phyloP scores from a whole-genome alignment of 2,797 vertebrate genomes.

The Phrynocephalus guinanensis region DNA sequence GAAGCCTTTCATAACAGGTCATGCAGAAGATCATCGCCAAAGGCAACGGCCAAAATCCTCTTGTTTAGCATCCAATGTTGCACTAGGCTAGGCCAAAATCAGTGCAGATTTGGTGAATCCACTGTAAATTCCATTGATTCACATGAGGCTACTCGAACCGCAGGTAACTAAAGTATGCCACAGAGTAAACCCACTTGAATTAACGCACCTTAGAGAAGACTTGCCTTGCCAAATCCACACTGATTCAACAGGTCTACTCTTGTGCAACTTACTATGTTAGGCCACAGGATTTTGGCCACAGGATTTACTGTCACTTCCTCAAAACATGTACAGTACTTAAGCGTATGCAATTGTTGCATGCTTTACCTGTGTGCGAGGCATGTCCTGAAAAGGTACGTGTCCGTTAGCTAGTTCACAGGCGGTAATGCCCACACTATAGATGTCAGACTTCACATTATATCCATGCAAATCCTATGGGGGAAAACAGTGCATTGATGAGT shows the following conservation, averaged over 20 bases:
- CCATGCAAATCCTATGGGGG: constrained; percentile 91
- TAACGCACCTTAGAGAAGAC: too few species aligned
- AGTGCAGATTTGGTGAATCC: too few species aligned
- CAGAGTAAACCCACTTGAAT: too few species aligned
- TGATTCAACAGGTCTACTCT: too few species aligned
- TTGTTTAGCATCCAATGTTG: too few species aligned
- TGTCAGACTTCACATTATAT: constrained; percentile 97
- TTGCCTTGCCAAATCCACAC: too few species aligned
- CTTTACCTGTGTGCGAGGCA: constrained; percentile 93
- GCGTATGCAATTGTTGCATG: neutral
- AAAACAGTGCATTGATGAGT: constrained; percentile 38
- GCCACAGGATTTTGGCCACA: neutral
- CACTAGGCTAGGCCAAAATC: too few species aligned
- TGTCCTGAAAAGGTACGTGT: constrained; percentile 94
- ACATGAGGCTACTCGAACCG: too few species aligned
- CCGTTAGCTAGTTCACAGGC: constrained; percentile 96
- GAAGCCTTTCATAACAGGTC: neutral
- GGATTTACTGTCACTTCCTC: neutral
- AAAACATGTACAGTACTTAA: constrained; percentile 10
- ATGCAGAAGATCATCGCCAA: neutral
- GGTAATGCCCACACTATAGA: constrained; percentile 97
- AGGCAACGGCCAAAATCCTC: neutral
- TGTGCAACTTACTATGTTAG: too few species aligned
- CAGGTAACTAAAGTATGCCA: too few species aligned
- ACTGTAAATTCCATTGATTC: too few species aligned